Base-by-base conservation (phyloP, 2,113 vertebrate genomes). In the Coturnix japonica region DNA sequence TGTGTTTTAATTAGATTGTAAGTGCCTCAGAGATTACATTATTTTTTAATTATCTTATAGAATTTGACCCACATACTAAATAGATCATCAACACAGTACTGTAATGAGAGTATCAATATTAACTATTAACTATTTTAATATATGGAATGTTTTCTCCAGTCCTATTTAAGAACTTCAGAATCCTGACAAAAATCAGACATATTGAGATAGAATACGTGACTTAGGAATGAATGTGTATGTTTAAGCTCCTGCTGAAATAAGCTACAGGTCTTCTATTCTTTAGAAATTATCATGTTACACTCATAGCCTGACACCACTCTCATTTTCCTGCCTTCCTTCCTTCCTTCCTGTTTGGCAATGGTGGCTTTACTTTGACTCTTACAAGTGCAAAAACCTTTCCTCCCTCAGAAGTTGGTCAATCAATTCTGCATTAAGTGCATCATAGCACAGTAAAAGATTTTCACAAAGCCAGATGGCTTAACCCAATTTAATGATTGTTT, bases 401-500 rank as follows among this genome's bases (percentile, higher is more conserved):
- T 84, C 37, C 61, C 87, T 97, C 95, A 97, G 96, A 97, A 96
- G 94, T 76, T 96, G 95, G 93, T 93, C 94, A 95, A 94, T 91
- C 89, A 97, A 97, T 98, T 98, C 97, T 97, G 96, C 76, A 81
- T 91, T 77, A 95, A 92, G 87, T 91, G 96, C 91, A 97, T 95
- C 92, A 90, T 96, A 97, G 93, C 92, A 96, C 92, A 96, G 95
- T 94, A 97, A 97, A 97, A 97, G 59, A 83, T 96, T 97, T 97
- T 96, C 92, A 97, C 96, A 97, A 96, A 97, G 92, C 95, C 96
- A 97, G 96, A 97, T 94, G 97, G 89, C 96, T 97, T 97, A 97
- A 97, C 95, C 95, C 97, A 97, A 97, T 98, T 98, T 98, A 97
- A 95, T 28, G 37, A 26, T 71, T 97, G 96, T 98, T 98, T 98